Conservation (phyloP, 2,113 vertebrate genomes). For the Climacteris rufus region DNA sequence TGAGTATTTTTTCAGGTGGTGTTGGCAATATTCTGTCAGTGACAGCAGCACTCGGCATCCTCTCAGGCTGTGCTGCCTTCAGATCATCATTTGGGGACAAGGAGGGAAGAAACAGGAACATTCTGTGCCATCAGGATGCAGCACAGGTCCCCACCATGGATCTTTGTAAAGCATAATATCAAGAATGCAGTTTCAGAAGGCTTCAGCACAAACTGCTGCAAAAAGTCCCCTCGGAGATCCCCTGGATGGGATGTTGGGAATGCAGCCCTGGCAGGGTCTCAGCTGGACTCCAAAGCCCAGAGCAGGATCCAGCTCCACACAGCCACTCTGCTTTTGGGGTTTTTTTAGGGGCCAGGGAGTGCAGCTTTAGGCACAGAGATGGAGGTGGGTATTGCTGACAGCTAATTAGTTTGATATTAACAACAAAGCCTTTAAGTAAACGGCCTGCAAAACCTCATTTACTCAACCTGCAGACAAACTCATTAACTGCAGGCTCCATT, state of each 20-base stretch:
- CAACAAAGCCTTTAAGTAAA: conserved; percentile 35
- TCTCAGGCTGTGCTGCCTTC: not conserved
- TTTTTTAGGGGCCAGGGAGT: not conserved
- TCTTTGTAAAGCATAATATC: accelerated
- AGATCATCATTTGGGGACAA: not conserved
- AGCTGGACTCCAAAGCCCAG: not conserved
- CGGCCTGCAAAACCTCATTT: conserved; percentile 47
- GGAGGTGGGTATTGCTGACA: not conserved
- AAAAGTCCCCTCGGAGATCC: not conserved
- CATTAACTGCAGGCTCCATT: conserved; percentile 45
- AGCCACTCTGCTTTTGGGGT: not conserved
- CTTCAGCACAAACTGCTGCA: not conserved
- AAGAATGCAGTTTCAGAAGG: accelerated
- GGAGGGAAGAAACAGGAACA: not conserved
- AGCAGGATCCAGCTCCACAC: not conserved
- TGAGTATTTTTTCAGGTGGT: not conserved
- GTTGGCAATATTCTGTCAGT: not conserved
- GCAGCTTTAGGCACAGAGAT: not conserved
- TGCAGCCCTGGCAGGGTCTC: not conserved
- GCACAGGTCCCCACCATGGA: not conserved
- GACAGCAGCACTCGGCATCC: not conserved
- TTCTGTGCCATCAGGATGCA: not conserved
- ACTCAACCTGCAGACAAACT: not conserved
- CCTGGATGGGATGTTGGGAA: not conserved
- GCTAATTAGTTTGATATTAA: conserved; percentile 33